A percentile compares a stretch with the other conserved stretches of the same genome.
Evolutionary conservation across 2,797 vertebrate genomes (phyloP).

Genomic region (Galagoides demidoff): DNA sequence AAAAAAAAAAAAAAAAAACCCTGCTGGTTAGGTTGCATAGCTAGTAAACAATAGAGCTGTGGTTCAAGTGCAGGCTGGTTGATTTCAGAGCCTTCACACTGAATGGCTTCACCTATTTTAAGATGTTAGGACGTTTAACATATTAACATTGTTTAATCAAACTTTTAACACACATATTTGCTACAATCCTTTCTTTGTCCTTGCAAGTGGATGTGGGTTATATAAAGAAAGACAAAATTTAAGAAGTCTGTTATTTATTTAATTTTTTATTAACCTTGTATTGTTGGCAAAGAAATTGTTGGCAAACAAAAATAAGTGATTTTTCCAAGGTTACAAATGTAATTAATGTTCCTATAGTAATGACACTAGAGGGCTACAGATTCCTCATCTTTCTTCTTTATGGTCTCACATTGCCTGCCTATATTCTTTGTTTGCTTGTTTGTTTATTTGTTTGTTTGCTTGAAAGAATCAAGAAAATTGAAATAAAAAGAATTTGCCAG

Average conservation of each 20-base stretch:
- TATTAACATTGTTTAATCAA: neutral
- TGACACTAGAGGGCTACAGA: neutral
- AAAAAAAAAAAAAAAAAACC: neutral
- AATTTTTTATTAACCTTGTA: neutral
- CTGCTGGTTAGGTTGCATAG: neutral
- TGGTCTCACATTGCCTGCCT: neutral
- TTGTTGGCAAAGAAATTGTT: slow-evolving; percentile 9
- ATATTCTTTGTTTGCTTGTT: neutral
- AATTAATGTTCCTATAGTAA: neutral
- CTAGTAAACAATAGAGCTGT: neutral
- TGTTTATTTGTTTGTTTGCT: neutral
- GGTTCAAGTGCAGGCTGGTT: neutral
- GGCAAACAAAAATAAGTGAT: neutral
- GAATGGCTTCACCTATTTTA: neutral
- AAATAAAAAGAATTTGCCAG: slow-evolving; percentile 66
- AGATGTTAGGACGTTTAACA: slow-evolving; percentile 22
- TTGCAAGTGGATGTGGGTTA: slow-evolving; percentile 35
- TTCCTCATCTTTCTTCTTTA: slow-evolving; percentile 41
- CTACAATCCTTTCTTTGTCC: neutral
- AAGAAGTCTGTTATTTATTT: neutral
- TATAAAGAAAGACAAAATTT: neutral
- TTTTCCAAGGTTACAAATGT: neutral
- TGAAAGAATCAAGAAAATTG: slow-evolving; percentile 41
- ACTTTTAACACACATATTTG: neutral
- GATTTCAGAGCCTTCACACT: neutral